These are phyloP conservation scores for Bombus ignitus DNA, from an alignment of 1,140 invertebrate genomes.

Conservation along the genomic window DNA sequence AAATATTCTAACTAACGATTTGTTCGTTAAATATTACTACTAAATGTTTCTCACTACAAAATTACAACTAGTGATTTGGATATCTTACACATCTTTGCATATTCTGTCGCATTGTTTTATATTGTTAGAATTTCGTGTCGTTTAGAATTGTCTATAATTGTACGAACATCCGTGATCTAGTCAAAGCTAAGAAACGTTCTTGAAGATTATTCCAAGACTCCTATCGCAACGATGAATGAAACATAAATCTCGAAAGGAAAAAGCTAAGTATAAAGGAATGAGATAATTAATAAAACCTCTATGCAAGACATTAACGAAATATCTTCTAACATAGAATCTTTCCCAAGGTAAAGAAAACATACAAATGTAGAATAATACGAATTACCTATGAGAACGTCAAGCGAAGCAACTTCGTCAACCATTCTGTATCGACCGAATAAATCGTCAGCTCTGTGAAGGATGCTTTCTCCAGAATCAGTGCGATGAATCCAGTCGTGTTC, in stretches of 20 bases:
- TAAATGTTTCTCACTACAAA: no score
- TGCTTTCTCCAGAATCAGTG: conserved; percentile 23
- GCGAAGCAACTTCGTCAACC: conserved; percentile 77
- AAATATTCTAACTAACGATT: background rate
- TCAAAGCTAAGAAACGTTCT: no score
- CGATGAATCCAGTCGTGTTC: conserved; percentile 76
- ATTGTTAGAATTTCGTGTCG: no score
- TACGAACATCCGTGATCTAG: no score
- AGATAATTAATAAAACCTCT: background rate
- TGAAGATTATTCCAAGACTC: no score
- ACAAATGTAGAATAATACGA: conserved; percentile 33
- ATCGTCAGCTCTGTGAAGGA: conserved; percentile 35
- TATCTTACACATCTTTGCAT: no score
- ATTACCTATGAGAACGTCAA: conserved; percentile 81
- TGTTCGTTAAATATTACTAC: no score
- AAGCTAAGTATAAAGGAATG: background rate
- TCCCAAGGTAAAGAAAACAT: background rate
- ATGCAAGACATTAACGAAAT: no score
- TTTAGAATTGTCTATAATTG: no score
- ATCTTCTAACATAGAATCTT: no score
- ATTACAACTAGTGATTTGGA: no score
- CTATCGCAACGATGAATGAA: background rate
- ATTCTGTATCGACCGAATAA: conserved; percentile 75
- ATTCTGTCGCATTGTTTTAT: no score
- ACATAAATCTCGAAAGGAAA: background rate